These are phyloP conservation scores for Mylabris sibirica DNA, from an alignment of 2,888 invertebrate species.

Conservation along the genomic window DNA sequence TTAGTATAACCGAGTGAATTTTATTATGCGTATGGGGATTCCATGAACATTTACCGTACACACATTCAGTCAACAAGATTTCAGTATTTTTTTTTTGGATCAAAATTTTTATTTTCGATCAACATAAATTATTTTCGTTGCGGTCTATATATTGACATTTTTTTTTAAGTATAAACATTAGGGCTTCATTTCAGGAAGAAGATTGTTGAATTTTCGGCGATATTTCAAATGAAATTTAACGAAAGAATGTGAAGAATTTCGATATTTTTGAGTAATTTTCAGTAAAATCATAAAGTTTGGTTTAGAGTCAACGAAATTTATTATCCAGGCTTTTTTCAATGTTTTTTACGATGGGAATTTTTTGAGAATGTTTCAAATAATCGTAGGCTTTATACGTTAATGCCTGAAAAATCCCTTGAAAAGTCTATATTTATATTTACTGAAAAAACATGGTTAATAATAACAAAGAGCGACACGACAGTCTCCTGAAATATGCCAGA, in stretches of 20 bases:
- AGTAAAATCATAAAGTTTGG: not conserved
- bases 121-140: not conserved
- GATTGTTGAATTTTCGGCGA: not conserved
- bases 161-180: not conserved
- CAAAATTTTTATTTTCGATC: constrained; percentile 2
- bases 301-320: not conserved
- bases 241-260: not conserved
- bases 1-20: not conserved
- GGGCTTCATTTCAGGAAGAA: not conserved
- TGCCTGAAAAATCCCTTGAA: constrained; percentile 1
- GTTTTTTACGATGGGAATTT: not conserved
- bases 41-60: not conserved
- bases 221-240: not conserved
- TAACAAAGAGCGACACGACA: not conserved
- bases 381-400: not conserved
- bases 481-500: not conserved
- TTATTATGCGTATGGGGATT: constrained; percentile 4
- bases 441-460: not conserved
- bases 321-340: not conserved
- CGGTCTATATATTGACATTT: not conserved
- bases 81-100: not conserved
- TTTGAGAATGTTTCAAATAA: not conserved
- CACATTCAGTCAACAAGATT: not conserved
- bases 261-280: not conserved
- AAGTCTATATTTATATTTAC: not conserved